Base-by-base conservation (phyloP, 2,113 vertebrate species). In the Hippocampus abdominalis region DNA sequence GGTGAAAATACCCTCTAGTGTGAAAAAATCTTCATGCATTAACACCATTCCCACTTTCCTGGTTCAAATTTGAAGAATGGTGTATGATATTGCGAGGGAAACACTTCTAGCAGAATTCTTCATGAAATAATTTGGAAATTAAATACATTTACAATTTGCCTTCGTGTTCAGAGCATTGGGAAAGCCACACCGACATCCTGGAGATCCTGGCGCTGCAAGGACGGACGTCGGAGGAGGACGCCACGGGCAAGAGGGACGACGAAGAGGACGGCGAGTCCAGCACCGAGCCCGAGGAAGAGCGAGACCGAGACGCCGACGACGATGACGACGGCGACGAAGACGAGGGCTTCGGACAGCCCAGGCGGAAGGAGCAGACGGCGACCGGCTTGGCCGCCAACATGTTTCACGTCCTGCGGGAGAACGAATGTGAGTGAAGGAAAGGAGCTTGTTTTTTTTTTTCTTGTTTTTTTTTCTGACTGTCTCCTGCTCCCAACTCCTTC, bases 261-360 rank as follows among this genome's bases (percentile, higher is more conserved):
- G 90, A 94, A 2, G 92, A 93, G 1, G 94, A 95, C 0, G 94
- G 91, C 6, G 93, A 93, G 75, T 95, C 94, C 16, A 96, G 92
- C 81, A 93, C 93, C 0, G 95, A 95, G 81, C 93, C 94, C 44
- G 94, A 96, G 78, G 94, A 95, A 29, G 95, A 96, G 77, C 83
- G 87, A 79, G 94, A 95, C 78, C 83, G 93, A 0, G 94, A 95
- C 42, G 94, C 94, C 0, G 95, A 96, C 15, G 94, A 94, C 32
- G 95, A 96, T n/a, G 94, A 93, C 12, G 94, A 94, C 23, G 94
- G 89, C 16, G 91, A 93, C 1, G 94, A 95, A 70, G 89, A 92
- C 0, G 89, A 90, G 6, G 86, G 87, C 29, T 72, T 77, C 3
- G 69, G 66, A 48, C 62, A 68, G 63, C 75, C 73, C 2, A 80